Conservation (phyloP, 2,113 vertebrate genomes). For the Mystacornis crossleyi region DNA sequence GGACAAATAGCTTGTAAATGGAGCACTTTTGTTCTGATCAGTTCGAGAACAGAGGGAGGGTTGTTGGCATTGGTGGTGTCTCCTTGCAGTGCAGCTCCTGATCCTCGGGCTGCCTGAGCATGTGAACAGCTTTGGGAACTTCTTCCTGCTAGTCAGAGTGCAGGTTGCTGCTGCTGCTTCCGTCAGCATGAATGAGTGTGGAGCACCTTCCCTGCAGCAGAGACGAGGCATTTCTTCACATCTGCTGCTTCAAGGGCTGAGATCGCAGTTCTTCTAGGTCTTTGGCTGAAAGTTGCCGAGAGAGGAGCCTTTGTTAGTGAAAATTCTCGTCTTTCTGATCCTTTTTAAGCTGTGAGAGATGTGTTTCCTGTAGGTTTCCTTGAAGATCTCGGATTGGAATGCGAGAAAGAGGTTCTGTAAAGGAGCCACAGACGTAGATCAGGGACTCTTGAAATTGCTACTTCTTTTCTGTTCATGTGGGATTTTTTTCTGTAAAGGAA, state of each 20-base stretch:
- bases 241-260: not conserved
- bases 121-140: not conserved
- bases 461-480: not conserved
- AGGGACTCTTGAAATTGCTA: not conserved
- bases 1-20: not conserved
- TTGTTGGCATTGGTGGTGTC: not conserved
- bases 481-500: not conserved
- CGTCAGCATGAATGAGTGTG: accelerated
- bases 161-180: not conserved
- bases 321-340: not conserved
- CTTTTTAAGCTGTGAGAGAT: not conserved
- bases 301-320: not conserved
- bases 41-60: not conserved
- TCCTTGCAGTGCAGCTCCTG: not conserved
- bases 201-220: not conserved
- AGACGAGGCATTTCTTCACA: not conserved
- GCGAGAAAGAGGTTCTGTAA: not conserved
- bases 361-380: not conserved
- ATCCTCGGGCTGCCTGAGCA: accelerated
- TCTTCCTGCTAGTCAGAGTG: not conserved
- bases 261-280: not conserved
- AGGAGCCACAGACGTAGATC: not conserved
- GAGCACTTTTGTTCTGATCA: accelerated
- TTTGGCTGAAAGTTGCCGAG: not conserved
- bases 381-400: not conserved